Percentiles rank a stretch among this genome's conserved stretches.
Evolutionary conservation across 1,140 invertebrate species (phyloP).

Genomic region (Ceratosolen solmsi): DNA sequence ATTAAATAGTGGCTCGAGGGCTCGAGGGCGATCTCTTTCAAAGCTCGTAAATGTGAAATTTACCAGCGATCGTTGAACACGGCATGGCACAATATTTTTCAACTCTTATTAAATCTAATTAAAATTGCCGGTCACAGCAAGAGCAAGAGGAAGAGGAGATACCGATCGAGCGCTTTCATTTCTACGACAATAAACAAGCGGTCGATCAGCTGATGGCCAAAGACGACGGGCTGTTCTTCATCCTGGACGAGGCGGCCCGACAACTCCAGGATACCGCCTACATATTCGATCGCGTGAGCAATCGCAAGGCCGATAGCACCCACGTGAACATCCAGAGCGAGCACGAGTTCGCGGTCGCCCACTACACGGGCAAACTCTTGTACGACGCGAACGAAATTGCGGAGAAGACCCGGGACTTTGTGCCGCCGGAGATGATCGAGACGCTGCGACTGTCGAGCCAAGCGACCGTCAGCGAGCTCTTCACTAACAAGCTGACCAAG

Average conservation of each 20-base stretch:
- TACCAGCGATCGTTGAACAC: too few relatives aligned
- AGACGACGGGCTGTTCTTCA: slow-evolving; percentile 86
- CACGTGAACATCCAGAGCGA: slow-evolving; percentile 77
- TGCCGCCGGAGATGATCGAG: slow-evolving; percentile 89
- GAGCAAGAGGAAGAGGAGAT: slow-evolving; percentile 88
- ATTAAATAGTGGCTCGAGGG: too few relatives aligned
- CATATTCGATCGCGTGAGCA: slow-evolving; percentile 74
- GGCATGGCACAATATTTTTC: too few relatives aligned
- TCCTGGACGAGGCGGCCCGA: slow-evolving; percentile 92
- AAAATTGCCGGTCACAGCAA: slow-evolving; percentile 70
- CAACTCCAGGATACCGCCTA: slow-evolving; percentile 76
- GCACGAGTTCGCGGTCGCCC: slow-evolving; percentile 85
- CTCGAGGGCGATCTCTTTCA: too few relatives aligned
- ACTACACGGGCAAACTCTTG: slow-evolving; percentile 87
- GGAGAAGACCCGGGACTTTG: slow-evolving; percentile 90
- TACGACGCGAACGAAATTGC: slow-evolving; percentile 88
- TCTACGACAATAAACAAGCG: slow-evolving; percentile 90
- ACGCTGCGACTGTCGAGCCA: slow-evolving; percentile 85
- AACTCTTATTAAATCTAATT: too few relatives aligned
- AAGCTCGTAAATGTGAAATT: too few relatives aligned
- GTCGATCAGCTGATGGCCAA: slow-evolving; percentile 90
- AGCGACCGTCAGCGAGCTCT: slow-evolving; percentile 83
- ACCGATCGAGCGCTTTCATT: slow-evolving; percentile 80
- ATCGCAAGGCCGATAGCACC: slow-evolving; percentile 36
- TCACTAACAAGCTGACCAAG: slow-evolving; percentile 89